Evolutionary conservation across 2,113 vertebrate genomes (phyloP).

Genomic region (Pogona vitticeps): DNA sequence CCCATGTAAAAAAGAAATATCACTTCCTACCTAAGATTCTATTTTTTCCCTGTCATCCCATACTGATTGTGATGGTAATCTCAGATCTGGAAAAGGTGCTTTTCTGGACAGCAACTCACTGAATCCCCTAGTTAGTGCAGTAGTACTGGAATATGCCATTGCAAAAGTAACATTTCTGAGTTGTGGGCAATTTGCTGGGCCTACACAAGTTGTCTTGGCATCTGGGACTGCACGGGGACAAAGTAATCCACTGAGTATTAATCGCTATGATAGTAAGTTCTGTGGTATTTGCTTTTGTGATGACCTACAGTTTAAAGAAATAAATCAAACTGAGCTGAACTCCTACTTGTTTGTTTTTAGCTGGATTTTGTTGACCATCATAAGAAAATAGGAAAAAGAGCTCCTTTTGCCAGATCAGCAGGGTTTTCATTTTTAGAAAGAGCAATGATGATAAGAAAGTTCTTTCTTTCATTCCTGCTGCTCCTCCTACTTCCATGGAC

Average conservation of each 20-base stretch:
- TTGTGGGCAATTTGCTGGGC: neutral
- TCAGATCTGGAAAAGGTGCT: no score
- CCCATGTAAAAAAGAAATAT: neutral
- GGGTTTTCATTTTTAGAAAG: neutral
- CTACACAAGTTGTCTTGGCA: neutral
- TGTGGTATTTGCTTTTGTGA: neutral
- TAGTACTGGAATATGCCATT: no score
- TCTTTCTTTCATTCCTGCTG: neutral
- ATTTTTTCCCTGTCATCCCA: neutral
- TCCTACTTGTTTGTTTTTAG: neutral
- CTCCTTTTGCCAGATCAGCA: neutral
- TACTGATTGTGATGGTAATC: no score
- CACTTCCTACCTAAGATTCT: neutral
- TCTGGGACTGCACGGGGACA: neutral
- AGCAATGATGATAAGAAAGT: neutral
- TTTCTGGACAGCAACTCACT: no score
- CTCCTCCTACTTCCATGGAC: neutral
- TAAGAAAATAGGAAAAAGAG: neutral
- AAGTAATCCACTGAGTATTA: neutral
- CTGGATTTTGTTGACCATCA: neutral
- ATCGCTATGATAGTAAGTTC: neutral
- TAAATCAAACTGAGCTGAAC: neutral
- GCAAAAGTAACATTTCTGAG: no score
- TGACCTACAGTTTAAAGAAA: neutral
- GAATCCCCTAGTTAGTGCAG: no score